A percentile compares a stretch with the other conserved stretches of the same genome.
Evolutionary conservation across 2,888 invertebrate species (phyloP).

Genomic region (Linhomoeus sp.): DNA sequence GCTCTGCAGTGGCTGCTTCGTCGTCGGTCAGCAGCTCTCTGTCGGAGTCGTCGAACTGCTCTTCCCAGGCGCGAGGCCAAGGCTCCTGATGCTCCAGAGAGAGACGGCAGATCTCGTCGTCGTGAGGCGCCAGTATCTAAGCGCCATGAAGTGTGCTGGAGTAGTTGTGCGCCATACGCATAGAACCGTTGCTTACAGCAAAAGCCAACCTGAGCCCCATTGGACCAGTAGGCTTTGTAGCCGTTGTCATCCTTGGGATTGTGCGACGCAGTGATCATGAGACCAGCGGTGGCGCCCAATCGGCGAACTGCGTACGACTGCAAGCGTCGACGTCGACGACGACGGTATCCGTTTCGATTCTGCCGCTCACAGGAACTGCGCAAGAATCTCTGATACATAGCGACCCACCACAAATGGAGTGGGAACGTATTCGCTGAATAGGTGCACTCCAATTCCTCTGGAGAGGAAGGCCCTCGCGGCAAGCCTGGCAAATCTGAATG

Average conservation of each 20-base stretch:
- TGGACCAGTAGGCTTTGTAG: slow-evolving; percentile 84
- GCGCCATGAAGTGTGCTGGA: no score
- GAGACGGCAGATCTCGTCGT: slow-evolving; percentile 56
- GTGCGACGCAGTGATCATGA: slow-evolving; percentile 87
- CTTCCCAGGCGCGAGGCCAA: slow-evolving; percentile 54
- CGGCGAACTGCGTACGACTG: slow-evolving; percentile 55
- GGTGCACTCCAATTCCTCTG: slow-evolving; percentile 52
- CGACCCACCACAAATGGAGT: slow-evolving; percentile 59
- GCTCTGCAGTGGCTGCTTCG: not conserved
- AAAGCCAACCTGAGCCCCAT: slow-evolving; percentile 52
- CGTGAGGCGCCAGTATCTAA: slow-evolving; percentile 73
- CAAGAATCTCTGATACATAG: no score
- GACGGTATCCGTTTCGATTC: no score
- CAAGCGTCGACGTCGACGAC: no score
- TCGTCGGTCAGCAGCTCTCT: slow-evolving; percentile 3
- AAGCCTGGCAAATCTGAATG: slow-evolving; percentile 55
- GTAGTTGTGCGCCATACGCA: no score
- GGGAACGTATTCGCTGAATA: slow-evolving; percentile 59
- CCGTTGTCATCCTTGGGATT: slow-evolving; percentile 90
- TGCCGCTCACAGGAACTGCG: no score
- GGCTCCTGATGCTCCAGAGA: slow-evolving; percentile 57
- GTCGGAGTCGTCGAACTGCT: slow-evolving; percentile 36
- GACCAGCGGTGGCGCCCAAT: slow-evolving; percentile 55
- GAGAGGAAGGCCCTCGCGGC: slow-evolving; percentile 62
- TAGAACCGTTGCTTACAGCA: no score